phyloP scores from a whole-genome alignment of 2,888 invertebrate genomes.

The Drosophila leonis region DNA sequence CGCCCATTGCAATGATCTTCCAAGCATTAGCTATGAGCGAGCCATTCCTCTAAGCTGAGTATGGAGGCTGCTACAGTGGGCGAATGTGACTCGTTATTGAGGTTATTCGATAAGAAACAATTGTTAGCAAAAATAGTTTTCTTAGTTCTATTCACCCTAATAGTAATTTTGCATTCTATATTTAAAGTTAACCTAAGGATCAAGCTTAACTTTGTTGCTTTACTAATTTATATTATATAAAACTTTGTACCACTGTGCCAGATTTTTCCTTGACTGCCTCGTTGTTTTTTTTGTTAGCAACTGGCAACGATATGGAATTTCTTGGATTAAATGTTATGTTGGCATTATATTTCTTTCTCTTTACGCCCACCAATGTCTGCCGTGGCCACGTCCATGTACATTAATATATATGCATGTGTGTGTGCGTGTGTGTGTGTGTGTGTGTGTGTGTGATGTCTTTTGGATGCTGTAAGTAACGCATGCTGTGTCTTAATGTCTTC shows the following conservation, averaged over 20 bases:
- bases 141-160: no score
- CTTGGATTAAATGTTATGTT: slow-evolving; percentile 81
- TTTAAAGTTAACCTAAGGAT: no score
- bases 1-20: slow-evolving; percentile 62
- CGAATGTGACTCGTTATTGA: slow-evolving; percentile 1
- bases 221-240: not conserved
- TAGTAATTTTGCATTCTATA: no score
- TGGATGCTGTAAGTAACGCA: slow-evolving; percentile 64
- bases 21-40: slow-evolving; percentile 47
- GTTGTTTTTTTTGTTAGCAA: slow-evolving; percentile 41
- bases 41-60: slow-evolving; percentile 25
- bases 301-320: slow-evolving; percentile 71
- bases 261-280: slow-evolving; percentile 23
- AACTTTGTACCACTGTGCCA: slow-evolving; percentile 52
- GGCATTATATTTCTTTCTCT: slow-evolving; percentile 80
- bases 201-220: not conserved
- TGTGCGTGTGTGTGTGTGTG: slow-evolving; percentile 5
- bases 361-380: slow-evolving; percentile 66
- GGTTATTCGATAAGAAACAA: no score
- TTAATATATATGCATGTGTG: slow-evolving; percentile 6
- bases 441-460: slow-evolving; percentile 19
- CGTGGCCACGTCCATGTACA: slow-evolving; percentile 36
- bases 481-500: slow-evolving; percentile 77
- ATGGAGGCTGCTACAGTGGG: not conserved
- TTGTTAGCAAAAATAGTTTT: no score